Base-by-base conservation (phyloP, 1,140 invertebrate species). In the Harlomillsia oculata region DNA sequence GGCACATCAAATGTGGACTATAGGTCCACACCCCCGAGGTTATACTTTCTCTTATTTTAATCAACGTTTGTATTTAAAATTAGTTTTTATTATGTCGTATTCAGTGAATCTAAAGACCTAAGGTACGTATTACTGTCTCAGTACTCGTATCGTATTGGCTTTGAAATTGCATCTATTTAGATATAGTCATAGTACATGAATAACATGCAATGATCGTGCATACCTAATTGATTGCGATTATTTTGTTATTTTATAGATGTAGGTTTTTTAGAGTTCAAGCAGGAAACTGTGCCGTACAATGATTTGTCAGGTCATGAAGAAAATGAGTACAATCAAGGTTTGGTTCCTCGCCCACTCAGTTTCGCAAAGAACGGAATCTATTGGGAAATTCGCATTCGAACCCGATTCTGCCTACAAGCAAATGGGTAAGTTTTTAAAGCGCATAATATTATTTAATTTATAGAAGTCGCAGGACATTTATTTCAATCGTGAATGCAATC, bases 221-320 rank as follows among this genome's bases (percentile, higher is more conserved):
- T n/a, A n/a, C n/a, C n/a, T n/a, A n/a, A n/a, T n/a, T n/a, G n/a
- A n/a, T n/a, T n/a, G n/a, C n/a, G n/a, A n/a, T n/a, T n/a, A n/a
- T n/a, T n/a, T n/a, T n/a, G n/a, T 46, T 49, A 21, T 23, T 18
- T 51, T 44, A 13, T 28, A 58, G 56, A 58, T 29, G 1, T 21
- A 3, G 11, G 20, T 16, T 48, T 39, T 16, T 46, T 44, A 21
- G 56, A 52, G 23, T 20, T 58, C 4, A 53, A 45, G 16, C 48
- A 58, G 20, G 40, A 34, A 13, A 25, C 30, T n/a, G 49, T 58
- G 8, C 56, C 56, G 18, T 58, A 58, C 25, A 58, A 58, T 45
- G 29, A n/a, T 21, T 11, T 58, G 2, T 52, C 48, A 1, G 56
- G 56, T 0, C 53, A 29, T 23, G 41, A 58, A 29, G 55, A 57